Percentiles rank a stretch among this genome's conserved stretches.
Conservation (phyloP, 2,888 invertebrate species). For the Aethes cnicana region DNA sequence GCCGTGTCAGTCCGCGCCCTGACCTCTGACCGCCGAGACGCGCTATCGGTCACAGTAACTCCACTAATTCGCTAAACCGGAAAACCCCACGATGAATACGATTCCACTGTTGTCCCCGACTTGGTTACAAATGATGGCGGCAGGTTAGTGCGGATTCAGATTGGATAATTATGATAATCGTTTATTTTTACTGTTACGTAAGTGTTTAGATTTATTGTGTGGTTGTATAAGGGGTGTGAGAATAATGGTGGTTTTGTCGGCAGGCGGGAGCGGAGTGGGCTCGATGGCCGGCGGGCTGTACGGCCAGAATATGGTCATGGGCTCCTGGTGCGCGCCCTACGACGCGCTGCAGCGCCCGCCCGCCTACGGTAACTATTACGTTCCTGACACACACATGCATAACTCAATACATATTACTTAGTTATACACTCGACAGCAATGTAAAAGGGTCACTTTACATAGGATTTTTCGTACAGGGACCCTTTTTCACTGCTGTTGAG, state of each 20-base stretch:
- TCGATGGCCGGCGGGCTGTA: conserved; percentile 86
- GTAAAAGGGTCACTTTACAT: too few relatives aligned
- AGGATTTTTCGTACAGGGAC: too few relatives aligned
- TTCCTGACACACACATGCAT: too few relatives aligned
- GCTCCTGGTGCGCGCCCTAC: conserved; percentile 88
- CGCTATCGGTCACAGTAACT: conserved; percentile 29
- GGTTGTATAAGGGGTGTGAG: too few relatives aligned
- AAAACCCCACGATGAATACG: conserved; percentile 35
- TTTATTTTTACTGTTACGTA: too few relatives aligned
- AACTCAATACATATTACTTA: too few relatives aligned
- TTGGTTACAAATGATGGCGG: conserved; percentile 61
- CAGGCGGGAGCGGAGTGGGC: conserved; percentile 56
- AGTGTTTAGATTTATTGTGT: too few relatives aligned
- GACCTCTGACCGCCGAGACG: conserved; percentile 71
- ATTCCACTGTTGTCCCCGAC: conserved; percentile 47
- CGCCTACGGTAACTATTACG: conserved; percentile 84
- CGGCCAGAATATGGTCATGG: conserved; percentile 89
- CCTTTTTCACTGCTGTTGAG: too few relatives aligned
- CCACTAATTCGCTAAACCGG: not conserved
- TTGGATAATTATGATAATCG: not conserved
- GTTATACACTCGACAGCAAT: too few relatives aligned
- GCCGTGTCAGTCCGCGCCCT: conserved; percentile 51
- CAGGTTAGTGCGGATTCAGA: conserved; percentile 21
- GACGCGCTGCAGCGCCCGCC: conserved; percentile 92
- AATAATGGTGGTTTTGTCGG: conserved; percentile 20